Evolutionary conservation across 2,113 vertebrate genomes (phyloP), one percentile per base, ranked within the genome.

Genomic region (Struthio camelus): DNA sequence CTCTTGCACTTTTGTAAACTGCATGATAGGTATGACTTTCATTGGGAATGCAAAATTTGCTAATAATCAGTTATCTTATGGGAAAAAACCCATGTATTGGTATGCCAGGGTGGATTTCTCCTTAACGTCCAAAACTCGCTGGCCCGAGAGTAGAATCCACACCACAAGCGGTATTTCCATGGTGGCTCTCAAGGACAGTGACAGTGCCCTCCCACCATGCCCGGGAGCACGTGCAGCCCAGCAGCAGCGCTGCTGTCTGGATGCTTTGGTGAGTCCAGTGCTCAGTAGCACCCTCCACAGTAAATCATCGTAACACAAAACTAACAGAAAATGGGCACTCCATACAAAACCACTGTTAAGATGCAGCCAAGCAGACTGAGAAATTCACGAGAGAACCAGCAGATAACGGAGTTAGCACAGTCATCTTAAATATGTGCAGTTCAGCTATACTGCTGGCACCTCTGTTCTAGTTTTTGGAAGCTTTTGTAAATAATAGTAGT

Each of bases 201-300:
- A 72, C 48, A 30, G 7, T 8, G 11, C 11, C 67, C 17, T 70
- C 20, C 19, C 44, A 53, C 56, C 56, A 7, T 19, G 30, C 30
- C 36, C 44, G n/a, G n/a, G n/a, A n/a, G n/a, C 1, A 0, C 6
- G 0, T 19, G n/a, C n/a, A 80, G 40, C 34, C 5, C 54, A 48
- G 32, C 1, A 36, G 1, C 28, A 7, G 11, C 10, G 20, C 48
- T 62, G 32, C 48, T 14, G 3, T 77, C 44, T 23, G 24, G 27
- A 11, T 79, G 50, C 54, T 50, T 46, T 23, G 32, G 18, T 67
- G 40, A 38, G 44, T 40, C 46, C 40, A 14, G 2, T 25, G 25
- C 36, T 81, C 2, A 0, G 10, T 27, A 16, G 5, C 54, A 36
- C 8, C 32, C 24, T 78, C 22, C 36, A 7, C 13, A 20, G 15